Percentiles rank a stretch among this genome's conserved stretches.
These are phyloP conservation scores for Manis pentadactyla DNA, from an alignment of 2,797 vertebrate species.

Conservation along the genomic window DNA sequence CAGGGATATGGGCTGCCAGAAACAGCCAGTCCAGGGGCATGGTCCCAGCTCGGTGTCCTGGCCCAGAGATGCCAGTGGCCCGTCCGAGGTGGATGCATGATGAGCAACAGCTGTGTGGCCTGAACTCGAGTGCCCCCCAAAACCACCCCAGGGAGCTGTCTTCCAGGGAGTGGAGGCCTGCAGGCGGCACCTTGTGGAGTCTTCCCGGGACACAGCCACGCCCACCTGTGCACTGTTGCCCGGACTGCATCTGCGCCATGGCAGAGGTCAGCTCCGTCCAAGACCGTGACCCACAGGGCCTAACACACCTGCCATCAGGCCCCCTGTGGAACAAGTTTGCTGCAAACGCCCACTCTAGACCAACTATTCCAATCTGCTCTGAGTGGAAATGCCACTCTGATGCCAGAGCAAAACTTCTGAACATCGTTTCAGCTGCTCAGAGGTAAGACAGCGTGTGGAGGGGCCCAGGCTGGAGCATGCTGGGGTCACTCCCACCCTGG, in stretches of 20 bases:
- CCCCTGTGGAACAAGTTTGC: background rate
- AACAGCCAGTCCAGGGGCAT: background rate
- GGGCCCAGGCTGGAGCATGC: too few relatives aligned
- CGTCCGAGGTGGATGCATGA: accelerated
- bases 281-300: background rate
- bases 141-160: background rate
- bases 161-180: background rate
- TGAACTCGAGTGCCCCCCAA: background rate
- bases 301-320: accelerated
- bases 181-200: background rate
- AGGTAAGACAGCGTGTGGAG: background rate
- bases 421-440: background rate
- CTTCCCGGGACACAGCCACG: background rate
- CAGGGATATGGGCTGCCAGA: background rate
- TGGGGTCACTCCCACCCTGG: background rate
- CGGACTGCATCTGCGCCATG: background rate
- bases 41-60: background rate
- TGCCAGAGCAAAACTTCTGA: background rate
- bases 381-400: too few relatives aligned
- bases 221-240: accelerated
- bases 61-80: background rate
- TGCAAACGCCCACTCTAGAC: background rate
- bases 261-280: background rate
- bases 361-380: accelerated
- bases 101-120: background rate